phyloP scores from a whole-genome alignment of 1,140 invertebrate species.

The Venustaconcha ellipsiformis region DNA sequence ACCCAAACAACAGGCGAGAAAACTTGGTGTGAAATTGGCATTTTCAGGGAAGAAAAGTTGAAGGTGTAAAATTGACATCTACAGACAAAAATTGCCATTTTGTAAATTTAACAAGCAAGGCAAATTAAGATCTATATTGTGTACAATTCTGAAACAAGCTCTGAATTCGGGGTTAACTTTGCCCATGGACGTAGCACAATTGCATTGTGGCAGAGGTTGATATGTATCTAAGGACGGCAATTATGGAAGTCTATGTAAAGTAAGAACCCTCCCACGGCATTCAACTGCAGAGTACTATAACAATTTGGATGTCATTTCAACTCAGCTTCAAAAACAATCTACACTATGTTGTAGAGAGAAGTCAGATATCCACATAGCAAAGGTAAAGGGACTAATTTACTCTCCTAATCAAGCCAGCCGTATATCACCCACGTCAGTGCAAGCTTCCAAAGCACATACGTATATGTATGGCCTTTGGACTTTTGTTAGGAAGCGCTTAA shows the following conservation, averaged over 20 bases:
- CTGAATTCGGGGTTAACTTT: not conserved
- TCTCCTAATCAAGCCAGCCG: constrained; percentile 24
- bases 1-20: not conserved
- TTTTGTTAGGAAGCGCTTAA: constrained; percentile 33
- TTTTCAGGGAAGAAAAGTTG: not conserved
- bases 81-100: too few species aligned
- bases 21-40: too few species aligned
- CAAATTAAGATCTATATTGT: not conserved
- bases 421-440: constrained; percentile 28
- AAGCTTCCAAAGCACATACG: constrained; percentile 39
- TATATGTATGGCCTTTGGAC: constrained; percentile 17
- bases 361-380: not conserved
- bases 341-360: not conserved
- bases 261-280: not conserved
- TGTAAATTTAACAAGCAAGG: not conserved
- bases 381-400: not conserved
- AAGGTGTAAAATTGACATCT: not conserved
- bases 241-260: not conserved
- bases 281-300: not conserved
- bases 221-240: not conserved
- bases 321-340: not conserved
- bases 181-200: not conserved
- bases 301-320: not conserved
- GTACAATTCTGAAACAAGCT: not conserved
- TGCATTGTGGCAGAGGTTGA: not conserved